These are phyloP conservation scores for Oryzaephilus surinamensis DNA, from an alignment of 1,140 invertebrate genomes.

Conservation along the genomic window DNA sequence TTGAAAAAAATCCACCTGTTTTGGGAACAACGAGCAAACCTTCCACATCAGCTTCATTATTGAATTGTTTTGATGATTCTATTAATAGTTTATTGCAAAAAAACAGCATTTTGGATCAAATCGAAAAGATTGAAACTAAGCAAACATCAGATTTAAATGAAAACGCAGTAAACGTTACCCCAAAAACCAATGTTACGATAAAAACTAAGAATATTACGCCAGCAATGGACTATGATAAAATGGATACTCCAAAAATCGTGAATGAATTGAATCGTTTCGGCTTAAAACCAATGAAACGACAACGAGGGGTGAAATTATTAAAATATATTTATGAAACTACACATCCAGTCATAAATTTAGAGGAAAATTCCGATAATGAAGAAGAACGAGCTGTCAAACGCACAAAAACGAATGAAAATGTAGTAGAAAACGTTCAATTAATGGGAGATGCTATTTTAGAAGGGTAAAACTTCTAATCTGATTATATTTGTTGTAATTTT, in stretches of 20 bases:
- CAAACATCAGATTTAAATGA: too few relatives aligned
- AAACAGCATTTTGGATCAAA: conserved; percentile 2
- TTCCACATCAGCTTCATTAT: too few relatives aligned
- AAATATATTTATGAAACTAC: conserved; percentile 35
- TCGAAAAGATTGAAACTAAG: neutral
- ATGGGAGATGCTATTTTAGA: conserved; percentile 10
- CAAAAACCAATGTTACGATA: conserved; percentile 26
- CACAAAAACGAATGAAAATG: conserved; percentile 10
- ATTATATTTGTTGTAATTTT: too few relatives aligned
- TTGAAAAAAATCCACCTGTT: conserved; percentile 5
- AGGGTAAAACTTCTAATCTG: conserved; percentile 8
- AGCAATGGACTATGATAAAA: conserved; percentile 40
- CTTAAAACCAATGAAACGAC: conserved; percentile 45
- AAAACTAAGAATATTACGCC: conserved; percentile 44
- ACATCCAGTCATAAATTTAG: conserved; percentile 28
- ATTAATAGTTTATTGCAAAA: conserved; percentile 12
- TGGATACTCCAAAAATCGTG: conserved; percentile 41
- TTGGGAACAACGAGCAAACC: too few relatives aligned
- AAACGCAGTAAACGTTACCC: conserved; percentile 9
- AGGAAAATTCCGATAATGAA: conserved; percentile 9
- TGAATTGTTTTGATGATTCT: conserved; percentile 15
- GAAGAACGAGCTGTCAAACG: conserved; percentile 6
- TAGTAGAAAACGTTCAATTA: conserved; percentile 10
- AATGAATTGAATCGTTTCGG: conserved; percentile 45
- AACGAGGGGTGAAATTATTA: conserved; percentile 25